A percentile compares a stretch with the other conserved stretches of the same genome.
phyloP scores from a whole-genome alignment of 2,888 invertebrate genomes.

The Kryphioiulus occultus region DNA sequence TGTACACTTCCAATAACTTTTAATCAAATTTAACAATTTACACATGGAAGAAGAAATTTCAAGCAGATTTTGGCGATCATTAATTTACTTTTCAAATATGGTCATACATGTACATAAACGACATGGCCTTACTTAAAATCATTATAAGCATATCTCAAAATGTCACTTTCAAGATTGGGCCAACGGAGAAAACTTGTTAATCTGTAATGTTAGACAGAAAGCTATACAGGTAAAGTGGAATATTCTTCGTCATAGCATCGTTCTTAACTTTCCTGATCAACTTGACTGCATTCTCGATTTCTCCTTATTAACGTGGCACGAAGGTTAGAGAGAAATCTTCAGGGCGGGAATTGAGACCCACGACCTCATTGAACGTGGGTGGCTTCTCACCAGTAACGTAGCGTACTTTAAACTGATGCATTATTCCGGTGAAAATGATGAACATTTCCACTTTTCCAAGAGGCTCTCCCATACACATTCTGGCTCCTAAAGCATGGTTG shows the following conservation, averaged over 20 bases:
- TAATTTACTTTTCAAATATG: neutral
- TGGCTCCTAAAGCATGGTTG: neutral
- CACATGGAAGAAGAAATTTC: neutral
- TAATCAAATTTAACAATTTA: no score
- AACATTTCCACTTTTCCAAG: constrained; percentile 47
- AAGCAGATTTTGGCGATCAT: neutral
- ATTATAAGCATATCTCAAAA: neutral
- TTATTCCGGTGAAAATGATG: neutral
- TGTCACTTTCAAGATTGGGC: neutral
- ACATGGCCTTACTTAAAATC: neutral
- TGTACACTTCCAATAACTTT: no score
- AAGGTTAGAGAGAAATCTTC: neutral
- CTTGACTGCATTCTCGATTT: neutral
- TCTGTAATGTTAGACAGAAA: neutral
- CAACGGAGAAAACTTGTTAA: neutral
- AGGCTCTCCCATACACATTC: constrained; percentile 45
- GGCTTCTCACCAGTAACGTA: constrained; percentile 6
- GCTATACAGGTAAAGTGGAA: neutral
- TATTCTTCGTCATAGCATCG: neutral
- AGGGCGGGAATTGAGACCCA: constrained; percentile 11
- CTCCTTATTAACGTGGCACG: neutral
- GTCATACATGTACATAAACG: neutral
- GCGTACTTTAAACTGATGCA: constrained; percentile 1
- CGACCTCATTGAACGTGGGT: neutral
- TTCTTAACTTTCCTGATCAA: neutral